Evolutionary conservation across 2,797 vertebrate genomes (phyloP).

Genomic region (Ctenosaura bakeri): DNA sequence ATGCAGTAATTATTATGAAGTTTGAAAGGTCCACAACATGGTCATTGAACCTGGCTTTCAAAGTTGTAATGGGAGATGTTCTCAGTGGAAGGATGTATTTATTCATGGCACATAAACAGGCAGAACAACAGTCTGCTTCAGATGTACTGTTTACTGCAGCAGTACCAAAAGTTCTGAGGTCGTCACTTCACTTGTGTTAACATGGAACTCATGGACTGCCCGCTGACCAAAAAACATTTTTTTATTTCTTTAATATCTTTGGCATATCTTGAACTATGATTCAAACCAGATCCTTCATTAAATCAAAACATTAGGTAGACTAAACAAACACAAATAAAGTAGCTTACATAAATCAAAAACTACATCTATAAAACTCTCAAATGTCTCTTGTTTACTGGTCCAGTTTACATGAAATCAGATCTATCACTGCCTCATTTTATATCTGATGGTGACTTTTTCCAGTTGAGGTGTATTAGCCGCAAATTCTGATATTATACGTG

Average conservation of each 20-base stretch:
- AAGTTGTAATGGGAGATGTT: background rate
- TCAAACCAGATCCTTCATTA: slow-evolving; percentile 40
- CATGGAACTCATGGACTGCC: slow-evolving; percentile 4
- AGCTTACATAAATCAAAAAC: slow-evolving; percentile 11
- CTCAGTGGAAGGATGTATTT: background rate
- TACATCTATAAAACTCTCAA: background rate
- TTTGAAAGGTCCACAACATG: background rate
- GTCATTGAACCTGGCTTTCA: background rate
- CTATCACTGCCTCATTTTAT: background rate
- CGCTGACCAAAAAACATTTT: background rate
- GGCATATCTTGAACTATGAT: slow-evolving; percentile 37
- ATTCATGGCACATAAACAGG: background rate
- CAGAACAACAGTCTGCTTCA: slow-evolving; percentile 2
- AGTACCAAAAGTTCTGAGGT: background rate
- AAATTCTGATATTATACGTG: background rate
- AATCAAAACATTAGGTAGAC: slow-evolving; percentile 3
- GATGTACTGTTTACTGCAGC: slow-evolving; percentile 23
- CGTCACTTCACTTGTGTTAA: slow-evolving; percentile 13
- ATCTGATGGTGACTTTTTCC: background rate
- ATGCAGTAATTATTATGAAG: background rate
- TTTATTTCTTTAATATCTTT: slow-evolving; percentile 21
- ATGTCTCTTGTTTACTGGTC: slow-evolving; percentile 11
- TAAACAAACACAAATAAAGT: slow-evolving; percentile 30
- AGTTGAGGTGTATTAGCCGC: background rate
- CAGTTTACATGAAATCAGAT: slow-evolving; percentile 25